Percentiles rank a stretch among this genome's conserved stretches.
These are phyloP conservation scores for Trisateles emortualis DNA, from an alignment of 2,888 invertebrate genomes.

Conservation along the genomic window DNA sequence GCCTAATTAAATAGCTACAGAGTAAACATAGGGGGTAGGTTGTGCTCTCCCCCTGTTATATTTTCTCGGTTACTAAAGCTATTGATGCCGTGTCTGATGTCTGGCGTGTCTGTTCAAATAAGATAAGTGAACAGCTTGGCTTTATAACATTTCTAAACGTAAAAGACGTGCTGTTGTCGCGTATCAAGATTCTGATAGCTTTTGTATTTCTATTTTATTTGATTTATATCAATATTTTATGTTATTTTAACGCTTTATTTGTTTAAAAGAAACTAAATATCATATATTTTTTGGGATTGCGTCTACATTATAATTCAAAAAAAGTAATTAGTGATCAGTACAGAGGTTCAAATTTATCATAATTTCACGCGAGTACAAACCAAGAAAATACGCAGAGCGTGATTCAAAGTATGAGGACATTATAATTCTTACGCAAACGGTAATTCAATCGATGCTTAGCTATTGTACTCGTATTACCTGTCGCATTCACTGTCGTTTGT, in stretches of 20 bases:
- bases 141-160: conserved; percentile 10
- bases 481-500: conserved; percentile 15
- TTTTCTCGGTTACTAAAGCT: conserved; percentile 21
- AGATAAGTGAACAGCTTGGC: conserved; percentile 49
- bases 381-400: not conserved
- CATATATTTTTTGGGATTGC: too few species aligned
- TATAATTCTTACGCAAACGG: conserved; percentile 37
- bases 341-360: not conserved
- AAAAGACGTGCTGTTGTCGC: not conserved
- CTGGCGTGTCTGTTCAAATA: conserved; percentile 56
- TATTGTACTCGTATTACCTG: conserved; percentile 40
- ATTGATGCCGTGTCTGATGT: conserved; percentile 25
- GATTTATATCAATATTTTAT: not conserved
- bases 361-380: not conserved
- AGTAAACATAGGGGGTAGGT: conserved; percentile 11
- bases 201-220: not conserved
- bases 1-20: conserved; percentile 11
- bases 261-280: too few species aligned
- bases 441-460: conserved; percentile 49
- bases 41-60: conserved; percentile 2
- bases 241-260: too few species aligned
- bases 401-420: conserved; percentile 7
- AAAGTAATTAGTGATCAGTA: too few species aligned
- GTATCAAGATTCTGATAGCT: not conserved
- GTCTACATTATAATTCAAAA: too few species aligned